phyloP scores from a whole-genome alignment of 2,113 vertebrate genomes.

The Xenopus borealis region DNA sequence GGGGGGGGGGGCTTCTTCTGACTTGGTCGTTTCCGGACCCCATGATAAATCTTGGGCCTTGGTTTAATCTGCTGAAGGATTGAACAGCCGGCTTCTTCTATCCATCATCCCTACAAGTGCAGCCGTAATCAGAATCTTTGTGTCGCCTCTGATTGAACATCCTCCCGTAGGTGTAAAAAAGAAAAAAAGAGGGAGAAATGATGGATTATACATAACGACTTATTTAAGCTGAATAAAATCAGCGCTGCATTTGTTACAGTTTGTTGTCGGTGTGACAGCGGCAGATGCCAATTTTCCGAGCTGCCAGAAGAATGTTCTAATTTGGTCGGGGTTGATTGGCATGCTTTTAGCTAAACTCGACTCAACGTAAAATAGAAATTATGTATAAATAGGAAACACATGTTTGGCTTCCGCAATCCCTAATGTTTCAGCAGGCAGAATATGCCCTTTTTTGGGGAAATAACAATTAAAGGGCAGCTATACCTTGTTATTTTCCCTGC shows the following conservation, averaged over 20 bases:
- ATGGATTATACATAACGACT: conserved; percentile 22
- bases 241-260: conserved; percentile 30
- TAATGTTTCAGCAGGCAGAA: too few relatives aligned
- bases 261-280: conserved; percentile 33
- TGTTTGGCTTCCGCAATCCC: too few relatives aligned
- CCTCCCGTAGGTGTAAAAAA: background rate
- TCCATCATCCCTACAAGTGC: background rate
- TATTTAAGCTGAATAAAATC: conserved; percentile 39
- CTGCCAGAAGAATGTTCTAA: conserved; percentile 35
- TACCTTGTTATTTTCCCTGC: too few relatives aligned
- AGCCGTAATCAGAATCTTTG: background rate
- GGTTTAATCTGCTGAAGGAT: too few relatives aligned
- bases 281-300: conserved; percentile 40
- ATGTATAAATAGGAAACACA: conserved; percentile 11
- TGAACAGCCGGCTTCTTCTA: background rate
- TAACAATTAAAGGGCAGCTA: too few relatives aligned
- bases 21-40: too few relatives aligned
- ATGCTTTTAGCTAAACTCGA: conserved; percentile 36
- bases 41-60: too few relatives aligned
- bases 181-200: background rate
- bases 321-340: conserved; percentile 33
- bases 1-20: too few relatives aligned
- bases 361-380: conserved; percentile 35
- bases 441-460: too few relatives aligned
- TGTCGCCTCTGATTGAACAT: conserved; percentile 3